Evolutionary conservation across 2,888 invertebrate species (phyloP).

Genomic region (Cybosia mesomella): DNA sequence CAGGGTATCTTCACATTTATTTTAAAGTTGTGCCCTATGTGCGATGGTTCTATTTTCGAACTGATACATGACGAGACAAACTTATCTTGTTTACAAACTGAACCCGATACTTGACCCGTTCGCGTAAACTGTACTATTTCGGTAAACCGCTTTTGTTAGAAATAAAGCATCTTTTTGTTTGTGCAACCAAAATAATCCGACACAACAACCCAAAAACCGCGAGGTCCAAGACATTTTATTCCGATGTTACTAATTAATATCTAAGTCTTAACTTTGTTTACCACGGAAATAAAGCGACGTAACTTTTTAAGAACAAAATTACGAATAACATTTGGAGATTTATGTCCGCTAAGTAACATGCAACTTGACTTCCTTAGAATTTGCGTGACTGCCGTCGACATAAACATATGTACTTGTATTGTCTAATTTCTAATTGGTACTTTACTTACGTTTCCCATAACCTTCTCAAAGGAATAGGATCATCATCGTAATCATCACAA

Average conservation of each 20-base stretch:
- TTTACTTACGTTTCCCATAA: no score
- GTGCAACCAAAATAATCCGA: background rate
- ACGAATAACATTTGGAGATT: background rate
- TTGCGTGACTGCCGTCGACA: no score
- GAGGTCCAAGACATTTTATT: background rate
- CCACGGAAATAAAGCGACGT: no score
- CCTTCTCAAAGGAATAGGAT: no score
- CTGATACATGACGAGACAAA: slow-evolving; percentile 1
- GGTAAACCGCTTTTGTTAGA: background rate
- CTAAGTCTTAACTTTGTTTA: no score
- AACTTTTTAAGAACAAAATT: no score
- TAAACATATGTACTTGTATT: no score
- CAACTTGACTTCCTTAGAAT: no score
- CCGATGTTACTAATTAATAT: background rate
- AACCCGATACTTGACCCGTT: background rate
- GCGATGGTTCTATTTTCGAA: background rate
- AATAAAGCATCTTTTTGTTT: background rate
- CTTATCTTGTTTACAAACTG: slow-evolving; percentile 15
- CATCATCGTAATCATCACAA: no score
- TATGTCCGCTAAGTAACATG: no score
- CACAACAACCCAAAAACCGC: background rate
- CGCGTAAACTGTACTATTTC: background rate
- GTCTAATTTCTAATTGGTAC: no score
- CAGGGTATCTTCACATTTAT: background rate
- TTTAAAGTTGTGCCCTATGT: background rate